These are phyloP conservation scores for Clarias macrocephalus DNA, from an alignment of 2,113 vertebrate genomes.

Conservation along the genomic window DNA sequence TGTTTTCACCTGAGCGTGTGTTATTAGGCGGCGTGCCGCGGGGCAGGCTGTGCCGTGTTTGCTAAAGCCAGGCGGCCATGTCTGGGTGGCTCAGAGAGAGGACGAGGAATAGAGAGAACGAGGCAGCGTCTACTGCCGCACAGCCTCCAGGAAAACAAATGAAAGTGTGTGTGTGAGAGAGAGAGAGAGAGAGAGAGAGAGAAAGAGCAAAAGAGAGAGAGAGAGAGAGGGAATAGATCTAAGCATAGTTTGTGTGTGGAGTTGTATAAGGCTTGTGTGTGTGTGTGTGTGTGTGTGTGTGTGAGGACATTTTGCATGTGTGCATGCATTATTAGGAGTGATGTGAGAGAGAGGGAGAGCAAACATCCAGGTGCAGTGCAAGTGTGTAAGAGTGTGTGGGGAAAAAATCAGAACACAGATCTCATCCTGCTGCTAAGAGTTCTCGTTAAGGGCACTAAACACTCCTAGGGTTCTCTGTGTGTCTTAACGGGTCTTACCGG, in stretches of 20 bases:
- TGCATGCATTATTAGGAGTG: background rate
- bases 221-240: background rate
- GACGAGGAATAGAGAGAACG: constrained; percentile 47
- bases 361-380: background rate
- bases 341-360: background rate
- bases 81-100: background rate
- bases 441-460: background rate
- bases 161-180: background rate
- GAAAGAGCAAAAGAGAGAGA: background rate
- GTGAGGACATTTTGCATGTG: background rate
- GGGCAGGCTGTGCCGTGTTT: background rate
- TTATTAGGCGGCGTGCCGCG: constrained; percentile 11
- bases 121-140: constrained; percentile 39
- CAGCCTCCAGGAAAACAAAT: constrained; percentile 8
- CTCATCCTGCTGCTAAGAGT: background rate
- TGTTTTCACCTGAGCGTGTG: constrained; percentile 20
- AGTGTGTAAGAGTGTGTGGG: background rate
- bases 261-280: background rate
- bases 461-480: background rate
- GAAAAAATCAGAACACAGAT: background rate
- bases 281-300: constrained; percentile 4
- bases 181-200: background rate
- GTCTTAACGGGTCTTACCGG: too few relatives aligned
- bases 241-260: background rate
- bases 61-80: background rate